Evolutionary conservation across 64 coral and sea anemone genomes (phyloP).

Genomic region (Anthopleura sola): DNA sequence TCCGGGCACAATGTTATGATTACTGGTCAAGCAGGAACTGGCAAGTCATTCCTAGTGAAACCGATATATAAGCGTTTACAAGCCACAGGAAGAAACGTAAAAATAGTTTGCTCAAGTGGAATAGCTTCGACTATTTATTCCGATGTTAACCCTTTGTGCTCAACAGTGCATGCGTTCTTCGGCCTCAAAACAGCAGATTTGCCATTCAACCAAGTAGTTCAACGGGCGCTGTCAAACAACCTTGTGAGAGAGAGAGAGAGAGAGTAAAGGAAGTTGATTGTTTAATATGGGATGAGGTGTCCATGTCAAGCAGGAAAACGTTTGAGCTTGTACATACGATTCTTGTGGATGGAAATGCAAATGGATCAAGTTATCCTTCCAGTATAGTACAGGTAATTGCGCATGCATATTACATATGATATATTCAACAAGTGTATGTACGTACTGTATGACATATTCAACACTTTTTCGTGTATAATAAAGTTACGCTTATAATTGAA

Average conservation of each 20-base stretch:
- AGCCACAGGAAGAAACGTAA: constrained; percentile 5
- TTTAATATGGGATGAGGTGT: constrained; percentile 48
- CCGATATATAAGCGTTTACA: neutral
- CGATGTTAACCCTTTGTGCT: neutral
- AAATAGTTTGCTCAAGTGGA: constrained; percentile 38
- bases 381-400: too few relatives aligned
- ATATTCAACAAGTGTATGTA: too few relatives aligned
- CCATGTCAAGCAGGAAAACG: constrained; percentile 39
- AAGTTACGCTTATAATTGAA: too few relatives aligned
- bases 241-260: constrained; percentile 27
- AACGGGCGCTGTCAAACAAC: constrained; percentile 14
- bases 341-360: too few relatives aligned
- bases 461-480: too few relatives aligned
- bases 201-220: constrained; percentile 17
- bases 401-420: too few relatives aligned
- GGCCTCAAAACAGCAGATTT: constrained; percentile 29
- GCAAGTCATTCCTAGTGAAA: constrained; percentile 27
- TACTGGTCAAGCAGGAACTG: constrained; percentile 33
- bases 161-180: constrained; percentile 32
- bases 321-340: neutral
- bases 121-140: constrained; percentile 20
- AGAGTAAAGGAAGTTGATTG: constrained; percentile 10
- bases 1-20: constrained; percentile 26
- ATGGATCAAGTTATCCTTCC: too few relatives aligned
- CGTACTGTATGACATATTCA: too few relatives aligned